phyloP scores from a whole-genome alignment of 1,140 invertebrate species.

The Sinonovacula constricta region DNA sequence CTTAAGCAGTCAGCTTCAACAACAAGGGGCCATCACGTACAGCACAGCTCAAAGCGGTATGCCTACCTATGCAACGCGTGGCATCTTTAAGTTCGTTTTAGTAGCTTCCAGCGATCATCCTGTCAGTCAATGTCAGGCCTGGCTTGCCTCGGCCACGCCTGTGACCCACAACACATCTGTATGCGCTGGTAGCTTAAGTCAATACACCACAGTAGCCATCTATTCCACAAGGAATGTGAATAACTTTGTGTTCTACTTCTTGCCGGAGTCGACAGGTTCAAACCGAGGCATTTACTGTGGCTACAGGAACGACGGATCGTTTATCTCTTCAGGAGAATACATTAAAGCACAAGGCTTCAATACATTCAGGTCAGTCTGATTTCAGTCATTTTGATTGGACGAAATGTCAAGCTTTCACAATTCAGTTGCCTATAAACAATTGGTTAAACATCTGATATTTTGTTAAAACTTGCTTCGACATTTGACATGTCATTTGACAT shows the following conservation, averaged over 20 bases:
- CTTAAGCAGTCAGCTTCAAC: not conserved
- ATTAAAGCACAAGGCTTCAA: not conserved
- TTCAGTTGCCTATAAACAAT: no score
- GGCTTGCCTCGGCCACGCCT: not conserved
- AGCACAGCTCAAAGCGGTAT: no score
- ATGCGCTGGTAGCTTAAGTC: slow-evolving; percentile 6
- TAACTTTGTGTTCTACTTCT: slow-evolving; percentile 3
- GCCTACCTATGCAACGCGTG: slow-evolving; percentile 12
- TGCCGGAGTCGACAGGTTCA: not conserved
- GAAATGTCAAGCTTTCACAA: no score
- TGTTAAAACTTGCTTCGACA: no score
- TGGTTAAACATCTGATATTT: no score
- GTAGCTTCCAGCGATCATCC: not conserved
- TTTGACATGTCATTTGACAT: no score
- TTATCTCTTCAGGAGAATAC: not conserved
- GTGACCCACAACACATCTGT: not conserved
- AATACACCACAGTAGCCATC: not conserved
- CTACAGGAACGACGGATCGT: slow-evolving; percentile 6
- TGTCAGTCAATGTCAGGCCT: not conserved
- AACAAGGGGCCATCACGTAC: not conserved
- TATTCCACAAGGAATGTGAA: not conserved
- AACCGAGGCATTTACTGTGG: slow-evolving; percentile 4
- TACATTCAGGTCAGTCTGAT: no score
- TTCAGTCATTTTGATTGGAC: no score
- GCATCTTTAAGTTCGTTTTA: slow-evolving; percentile 7